These are phyloP conservation scores for Manis javanica DNA, from an alignment of 2,797 vertebrate species.

Conservation along the genomic window DNA sequence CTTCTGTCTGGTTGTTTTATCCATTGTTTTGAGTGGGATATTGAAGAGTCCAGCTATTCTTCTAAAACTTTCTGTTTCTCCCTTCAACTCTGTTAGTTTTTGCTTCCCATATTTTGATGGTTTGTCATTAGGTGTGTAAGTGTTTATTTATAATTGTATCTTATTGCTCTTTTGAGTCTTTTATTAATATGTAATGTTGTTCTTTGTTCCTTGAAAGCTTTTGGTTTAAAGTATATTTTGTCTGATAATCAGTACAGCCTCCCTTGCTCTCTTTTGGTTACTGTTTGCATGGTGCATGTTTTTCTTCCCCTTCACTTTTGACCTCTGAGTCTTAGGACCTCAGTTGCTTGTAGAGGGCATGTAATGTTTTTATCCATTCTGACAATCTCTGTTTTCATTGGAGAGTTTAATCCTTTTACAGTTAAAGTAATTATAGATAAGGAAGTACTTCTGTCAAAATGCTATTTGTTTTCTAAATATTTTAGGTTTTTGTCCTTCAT, in stretches of 20 bases:
- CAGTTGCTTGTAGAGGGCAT: neutral
- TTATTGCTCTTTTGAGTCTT: neutral
- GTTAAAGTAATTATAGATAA: neutral
- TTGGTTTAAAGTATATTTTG: neutral
- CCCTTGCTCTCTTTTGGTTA: neutral
- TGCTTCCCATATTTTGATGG: neutral
- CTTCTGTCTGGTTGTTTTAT: neutral
- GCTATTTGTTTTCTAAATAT: neutral
- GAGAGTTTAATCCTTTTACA: neutral
- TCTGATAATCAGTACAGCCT: neutral
- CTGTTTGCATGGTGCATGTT: neutral
- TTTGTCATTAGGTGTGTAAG: neutral
- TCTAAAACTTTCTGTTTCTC: neutral
- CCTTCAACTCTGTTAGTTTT: neutral
- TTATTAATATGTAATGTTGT: neutral
- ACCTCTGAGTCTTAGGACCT: neutral
- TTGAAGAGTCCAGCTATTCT: neutral
- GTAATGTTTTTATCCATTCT: constrained; percentile 3
- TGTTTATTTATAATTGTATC: neutral
- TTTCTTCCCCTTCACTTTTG: neutral
- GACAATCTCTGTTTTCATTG: neutral
- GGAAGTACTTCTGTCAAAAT: neutral
- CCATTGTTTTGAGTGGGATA: neutral
- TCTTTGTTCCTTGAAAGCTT: neutral
- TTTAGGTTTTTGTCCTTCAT: neutral